These are phyloP conservation scores for Diacarnus erythraeanus DNA, from an alignment of 37 sponge, comb jelly and placozoan species.

Conservation along the genomic window DNA sequence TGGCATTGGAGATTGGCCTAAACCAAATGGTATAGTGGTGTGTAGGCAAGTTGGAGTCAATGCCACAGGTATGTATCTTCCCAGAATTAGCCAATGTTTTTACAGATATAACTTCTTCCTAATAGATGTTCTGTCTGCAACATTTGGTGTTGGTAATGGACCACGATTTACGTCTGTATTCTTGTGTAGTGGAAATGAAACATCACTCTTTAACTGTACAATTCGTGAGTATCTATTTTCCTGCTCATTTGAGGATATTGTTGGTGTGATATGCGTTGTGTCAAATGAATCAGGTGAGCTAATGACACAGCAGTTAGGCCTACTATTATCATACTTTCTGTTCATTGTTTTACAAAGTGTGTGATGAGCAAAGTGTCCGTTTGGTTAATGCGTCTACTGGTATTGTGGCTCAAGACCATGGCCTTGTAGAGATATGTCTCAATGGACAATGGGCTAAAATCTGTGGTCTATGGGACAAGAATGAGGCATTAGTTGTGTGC, in stretches of 20 bases:
- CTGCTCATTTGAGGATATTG: not conserved
- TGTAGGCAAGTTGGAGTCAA: conserved; percentile 21
- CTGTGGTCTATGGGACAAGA: not conserved
- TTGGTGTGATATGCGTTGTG: not conserved
- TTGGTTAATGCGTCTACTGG: not conserved
- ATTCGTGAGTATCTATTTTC: not conserved
- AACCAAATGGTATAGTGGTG: not conserved
- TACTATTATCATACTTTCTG: too few relatives aligned
- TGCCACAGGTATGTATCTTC: not conserved
- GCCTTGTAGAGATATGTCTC: not conserved
- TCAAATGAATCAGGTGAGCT: too few relatives aligned
- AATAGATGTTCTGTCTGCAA: not conserved
- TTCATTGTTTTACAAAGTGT: not conserved
- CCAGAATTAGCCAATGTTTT: not conserved
- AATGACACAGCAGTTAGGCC: too few relatives aligned
- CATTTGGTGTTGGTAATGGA: not conserved
- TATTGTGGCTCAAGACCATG: not conserved
- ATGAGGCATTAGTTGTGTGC: not conserved
- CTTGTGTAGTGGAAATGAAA: not conserved
- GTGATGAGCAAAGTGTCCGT: not conserved
- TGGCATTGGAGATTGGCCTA: not conserved
- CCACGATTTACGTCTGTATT: not conserved
- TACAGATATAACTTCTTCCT: not conserved
- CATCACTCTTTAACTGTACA: not conserved
- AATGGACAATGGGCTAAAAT: not conserved